Percentiles rank a stretch among this genome's conserved stretches.
Evolutionary conservation across 2,888 invertebrate species (phyloP).

Genomic region (Patella depressa): DNA sequence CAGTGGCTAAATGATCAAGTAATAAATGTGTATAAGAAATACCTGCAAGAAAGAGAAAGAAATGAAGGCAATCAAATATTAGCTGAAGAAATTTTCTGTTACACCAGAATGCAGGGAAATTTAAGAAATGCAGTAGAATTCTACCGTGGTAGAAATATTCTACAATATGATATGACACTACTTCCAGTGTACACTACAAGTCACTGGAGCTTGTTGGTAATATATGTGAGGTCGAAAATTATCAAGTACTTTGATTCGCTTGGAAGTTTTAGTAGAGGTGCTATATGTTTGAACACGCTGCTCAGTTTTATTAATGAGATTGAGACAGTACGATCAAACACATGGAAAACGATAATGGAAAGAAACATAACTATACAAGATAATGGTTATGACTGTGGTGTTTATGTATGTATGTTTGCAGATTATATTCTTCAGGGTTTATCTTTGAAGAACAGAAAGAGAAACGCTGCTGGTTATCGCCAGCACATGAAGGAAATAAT

Average conservation of each 20-base stretch:
- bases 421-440: background rate
- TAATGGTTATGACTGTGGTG: background rate
- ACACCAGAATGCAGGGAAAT: no score
- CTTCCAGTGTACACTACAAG: background rate
- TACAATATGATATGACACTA: background rate
- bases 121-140: background rate
- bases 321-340: background rate
- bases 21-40: no score
- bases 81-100: no score
- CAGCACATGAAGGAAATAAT: no score
- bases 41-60: no score
- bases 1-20: no score
- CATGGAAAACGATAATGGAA: background rate
- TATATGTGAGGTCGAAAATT: background rate
- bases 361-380: background rate
- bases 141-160: background rate
- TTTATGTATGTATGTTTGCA: background rate
- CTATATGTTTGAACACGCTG: background rate
- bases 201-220: background rate
- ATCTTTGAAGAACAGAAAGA: background rate
- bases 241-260: background rate
- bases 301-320: background rate
- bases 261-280: background rate
- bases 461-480: no score
- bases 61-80: no score